Conservation (phyloP, 2,113 vertebrate species). For the Piliocolobus tephrosceles region DNA sequence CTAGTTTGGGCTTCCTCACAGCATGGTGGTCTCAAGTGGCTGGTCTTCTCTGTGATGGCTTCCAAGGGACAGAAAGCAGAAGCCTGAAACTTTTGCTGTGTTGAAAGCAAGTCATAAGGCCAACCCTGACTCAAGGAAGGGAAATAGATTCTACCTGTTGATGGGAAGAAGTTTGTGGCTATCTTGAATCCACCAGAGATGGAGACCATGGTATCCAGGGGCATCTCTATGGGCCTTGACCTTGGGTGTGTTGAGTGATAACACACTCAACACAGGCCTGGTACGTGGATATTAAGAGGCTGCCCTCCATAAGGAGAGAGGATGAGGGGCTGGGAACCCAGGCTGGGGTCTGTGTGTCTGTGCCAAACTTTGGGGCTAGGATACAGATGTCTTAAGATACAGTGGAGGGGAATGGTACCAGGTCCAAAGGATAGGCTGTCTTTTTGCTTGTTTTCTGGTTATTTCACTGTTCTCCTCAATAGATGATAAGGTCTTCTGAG, state of each 20-base stretch:
- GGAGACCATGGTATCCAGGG: rapidly evolving
- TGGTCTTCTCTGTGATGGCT: not conserved
- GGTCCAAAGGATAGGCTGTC: not conserved
- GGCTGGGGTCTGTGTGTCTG: not conserved
- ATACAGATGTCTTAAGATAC: not conserved
- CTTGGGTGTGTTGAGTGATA: not conserved
- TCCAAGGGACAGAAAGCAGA: not conserved
- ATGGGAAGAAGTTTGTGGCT: not conserved
- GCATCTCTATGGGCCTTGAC: not conserved
- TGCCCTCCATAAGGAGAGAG: not conserved
- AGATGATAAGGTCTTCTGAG: not conserved
- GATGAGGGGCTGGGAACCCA: not conserved
- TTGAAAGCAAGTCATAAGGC: not conserved
- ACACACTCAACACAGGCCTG: not conserved
- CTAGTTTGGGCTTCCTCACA: not conserved
- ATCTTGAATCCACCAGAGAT: not conserved
- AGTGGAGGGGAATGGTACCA: not conserved
- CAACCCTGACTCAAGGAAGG: not conserved
- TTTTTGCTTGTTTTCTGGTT: not conserved
- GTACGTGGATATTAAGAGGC: not conserved
- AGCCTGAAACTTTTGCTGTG: not conserved
- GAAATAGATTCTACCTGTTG: not conserved
- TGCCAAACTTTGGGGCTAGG: not conserved
- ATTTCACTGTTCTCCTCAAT: not conserved
- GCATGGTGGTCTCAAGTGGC: not conserved